Evolutionary conservation across 2,888 invertebrate species (phyloP).

Genomic region (Caenorhabditis imperialis): DNA sequence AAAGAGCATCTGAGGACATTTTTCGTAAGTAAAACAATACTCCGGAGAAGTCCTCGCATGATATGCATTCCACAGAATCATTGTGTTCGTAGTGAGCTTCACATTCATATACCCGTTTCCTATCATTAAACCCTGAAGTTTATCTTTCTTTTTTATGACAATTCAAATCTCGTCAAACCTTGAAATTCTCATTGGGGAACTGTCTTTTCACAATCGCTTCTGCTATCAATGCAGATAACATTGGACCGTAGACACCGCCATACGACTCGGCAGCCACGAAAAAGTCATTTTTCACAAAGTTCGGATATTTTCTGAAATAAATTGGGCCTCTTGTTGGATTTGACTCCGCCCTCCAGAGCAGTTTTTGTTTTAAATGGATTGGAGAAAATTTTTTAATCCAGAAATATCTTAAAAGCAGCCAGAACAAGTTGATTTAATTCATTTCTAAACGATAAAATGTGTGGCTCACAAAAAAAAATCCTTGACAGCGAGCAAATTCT

Average conservation of each 20-base stretch:
- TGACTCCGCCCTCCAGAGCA: too few species aligned
- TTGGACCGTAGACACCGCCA: constrained; percentile 80
- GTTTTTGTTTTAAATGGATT: too few species aligned
- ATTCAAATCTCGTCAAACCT: constrained; percentile 35
- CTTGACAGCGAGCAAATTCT: constrained; percentile 80
- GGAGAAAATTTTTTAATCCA: too few species aligned
- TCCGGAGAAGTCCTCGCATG: constrained; percentile 57
- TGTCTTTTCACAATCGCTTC: constrained; percentile 56
- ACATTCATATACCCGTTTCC: constrained; percentile 55
- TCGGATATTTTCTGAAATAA: constrained; percentile 74
- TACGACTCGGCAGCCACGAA: constrained; percentile 80
- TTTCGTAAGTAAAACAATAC: too few species aligned
- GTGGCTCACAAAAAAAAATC: constrained; percentile 79
- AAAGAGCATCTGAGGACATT: too few species aligned
- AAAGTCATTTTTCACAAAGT: constrained; percentile 79
- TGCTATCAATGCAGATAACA: constrained; percentile 77
- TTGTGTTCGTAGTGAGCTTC: constrained; percentile 49
- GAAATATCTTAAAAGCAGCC: too few species aligned
- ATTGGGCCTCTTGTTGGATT: too few species aligned
- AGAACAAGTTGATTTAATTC: not conserved
- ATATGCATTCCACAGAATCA: constrained; percentile 62
- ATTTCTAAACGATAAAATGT: not conserved
- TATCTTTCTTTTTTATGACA: too few species aligned
- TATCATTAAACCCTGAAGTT: constrained; percentile 41
- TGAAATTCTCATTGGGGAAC: constrained; percentile 64